Evolutionary conservation across 2,888 invertebrate species (phyloP).

Genomic region (Eilema caniola): DNA sequence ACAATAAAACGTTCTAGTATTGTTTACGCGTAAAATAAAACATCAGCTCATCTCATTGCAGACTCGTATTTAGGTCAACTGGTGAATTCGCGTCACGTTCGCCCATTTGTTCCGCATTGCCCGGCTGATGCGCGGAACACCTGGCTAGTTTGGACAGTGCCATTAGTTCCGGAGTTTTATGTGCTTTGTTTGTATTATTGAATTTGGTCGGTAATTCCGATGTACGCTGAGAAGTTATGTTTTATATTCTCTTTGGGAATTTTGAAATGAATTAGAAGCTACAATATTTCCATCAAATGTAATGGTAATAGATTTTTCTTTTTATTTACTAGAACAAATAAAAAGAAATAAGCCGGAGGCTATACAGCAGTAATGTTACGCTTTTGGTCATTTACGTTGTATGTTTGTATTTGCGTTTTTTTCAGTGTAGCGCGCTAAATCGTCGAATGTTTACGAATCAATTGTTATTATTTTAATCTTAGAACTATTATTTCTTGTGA

Average conservation of each 20-base stretch:
- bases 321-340: neutral
- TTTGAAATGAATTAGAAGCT: slow-evolving; percentile 5
- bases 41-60: slow-evolving; percentile 51
- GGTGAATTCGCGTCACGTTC: slow-evolving; percentile 73
- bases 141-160: slow-evolving; percentile 66
- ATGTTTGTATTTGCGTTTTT: neutral
- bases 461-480: too few species aligned
- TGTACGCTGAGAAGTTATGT: slow-evolving; percentile 39
- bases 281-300: neutral
- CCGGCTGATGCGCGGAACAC: slow-evolving; percentile 70
- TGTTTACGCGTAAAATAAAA: slow-evolving; percentile 53
- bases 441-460: too few species aligned
- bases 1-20: slow-evolving; percentile 43
- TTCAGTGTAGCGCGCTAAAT: neutral
- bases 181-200: slow-evolving; percentile 55
- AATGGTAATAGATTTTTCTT: neutral
- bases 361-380: neutral
- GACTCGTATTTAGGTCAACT: slow-evolving; percentile 65
- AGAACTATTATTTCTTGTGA: too few species aligned
- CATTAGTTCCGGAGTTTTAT: slow-evolving; percentile 49
- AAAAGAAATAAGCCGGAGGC: neutral
- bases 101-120: slow-evolving; percentile 81
- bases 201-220: slow-evolving; percentile 50
- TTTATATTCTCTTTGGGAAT: slow-evolving; percentile 20
- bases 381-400: neutral